Evolutionary conservation across 2,888 invertebrate species (phyloP).

Genomic region (Oscheius sp.): DNA sequence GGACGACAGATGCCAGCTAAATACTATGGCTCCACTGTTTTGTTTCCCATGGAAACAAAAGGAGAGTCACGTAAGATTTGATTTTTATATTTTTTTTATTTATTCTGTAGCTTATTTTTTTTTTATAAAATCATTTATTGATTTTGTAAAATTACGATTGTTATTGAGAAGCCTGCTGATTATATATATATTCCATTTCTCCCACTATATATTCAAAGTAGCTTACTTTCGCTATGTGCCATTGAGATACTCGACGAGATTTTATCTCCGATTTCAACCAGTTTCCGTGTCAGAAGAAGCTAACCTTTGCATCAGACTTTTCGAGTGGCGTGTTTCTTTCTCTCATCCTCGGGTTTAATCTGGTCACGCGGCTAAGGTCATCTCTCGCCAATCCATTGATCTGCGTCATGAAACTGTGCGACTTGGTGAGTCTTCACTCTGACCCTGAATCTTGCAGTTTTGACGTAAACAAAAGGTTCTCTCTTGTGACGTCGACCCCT

Average conservation of each 20-base stretch:
- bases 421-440: conserved; percentile 16
- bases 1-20: conserved; percentile 1
- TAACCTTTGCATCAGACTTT: neutral
- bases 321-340: conserved; percentile 6
- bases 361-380: conserved; percentile 28
- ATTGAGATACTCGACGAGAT: no score
- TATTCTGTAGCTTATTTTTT: neutral
- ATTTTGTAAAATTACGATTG: neutral
- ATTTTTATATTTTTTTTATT: neutral
- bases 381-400: conserved; percentile 25
- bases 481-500: neutral
- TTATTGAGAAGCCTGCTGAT: neutral
- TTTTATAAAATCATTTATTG: neutral
- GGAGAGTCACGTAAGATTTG: neutral
- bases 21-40: no score
- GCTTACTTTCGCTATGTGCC: no score
- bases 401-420: conserved; percentile 27
- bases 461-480: neutral
- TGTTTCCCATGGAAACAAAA: neutral
- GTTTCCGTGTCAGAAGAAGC: neutral
- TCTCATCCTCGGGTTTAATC: conserved; percentile 27
- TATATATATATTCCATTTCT: no score
- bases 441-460: neutral
- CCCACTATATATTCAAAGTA: no score
- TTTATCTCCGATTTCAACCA: no score